Conservation (phyloP, 2,888 invertebrate genomes). For the Epicampocera succincta region DNA sequence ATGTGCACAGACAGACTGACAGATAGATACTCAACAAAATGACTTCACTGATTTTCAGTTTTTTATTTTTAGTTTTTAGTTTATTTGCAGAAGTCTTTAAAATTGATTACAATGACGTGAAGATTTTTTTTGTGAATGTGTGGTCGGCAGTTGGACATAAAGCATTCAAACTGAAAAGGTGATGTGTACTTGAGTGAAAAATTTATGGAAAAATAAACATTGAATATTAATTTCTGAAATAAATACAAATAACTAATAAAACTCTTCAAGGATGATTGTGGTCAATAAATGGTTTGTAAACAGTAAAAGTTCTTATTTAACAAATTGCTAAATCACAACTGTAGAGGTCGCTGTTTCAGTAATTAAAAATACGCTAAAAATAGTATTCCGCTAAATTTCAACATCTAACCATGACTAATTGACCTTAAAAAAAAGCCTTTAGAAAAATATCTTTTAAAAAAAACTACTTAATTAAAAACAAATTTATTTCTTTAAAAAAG, state of each 20-base stretch:
- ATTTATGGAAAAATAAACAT: constrained; percentile 12
- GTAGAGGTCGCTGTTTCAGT: not conserved
- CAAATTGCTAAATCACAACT: constrained; percentile 18
- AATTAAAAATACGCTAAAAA: too few species aligned
- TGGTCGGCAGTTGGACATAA: not conserved
- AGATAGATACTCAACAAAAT: not conserved
- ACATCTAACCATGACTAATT: too few species aligned
- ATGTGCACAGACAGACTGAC: not conserved
- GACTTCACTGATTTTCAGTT: constrained; percentile 13
- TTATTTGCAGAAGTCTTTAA: constrained; percentile 24
- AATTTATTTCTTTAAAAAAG: too few species aligned
- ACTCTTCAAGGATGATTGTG: constrained; percentile 35
- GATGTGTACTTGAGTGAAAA: constrained; percentile 7
- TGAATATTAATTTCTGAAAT: constrained; percentile 30
- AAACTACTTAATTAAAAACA: too few species aligned
- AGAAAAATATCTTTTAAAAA: too few species aligned
- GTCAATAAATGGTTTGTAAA: not conserved
- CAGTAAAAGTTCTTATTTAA: not conserved
- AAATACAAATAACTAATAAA: constrained; percentile 27
- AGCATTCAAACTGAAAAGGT: not conserved
- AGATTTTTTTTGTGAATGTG: constrained; percentile 19
- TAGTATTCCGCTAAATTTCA: too few species aligned
- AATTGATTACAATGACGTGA: constrained; percentile 41
- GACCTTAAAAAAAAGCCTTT: too few species aligned
- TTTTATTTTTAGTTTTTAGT: not conserved